A percentile compares a stretch with the other conserved stretches of the same genome.
phyloP scores from a whole-genome alignment of 64 coral and sea anemone genomes.

The Astreopora myriophthalma region DNA sequence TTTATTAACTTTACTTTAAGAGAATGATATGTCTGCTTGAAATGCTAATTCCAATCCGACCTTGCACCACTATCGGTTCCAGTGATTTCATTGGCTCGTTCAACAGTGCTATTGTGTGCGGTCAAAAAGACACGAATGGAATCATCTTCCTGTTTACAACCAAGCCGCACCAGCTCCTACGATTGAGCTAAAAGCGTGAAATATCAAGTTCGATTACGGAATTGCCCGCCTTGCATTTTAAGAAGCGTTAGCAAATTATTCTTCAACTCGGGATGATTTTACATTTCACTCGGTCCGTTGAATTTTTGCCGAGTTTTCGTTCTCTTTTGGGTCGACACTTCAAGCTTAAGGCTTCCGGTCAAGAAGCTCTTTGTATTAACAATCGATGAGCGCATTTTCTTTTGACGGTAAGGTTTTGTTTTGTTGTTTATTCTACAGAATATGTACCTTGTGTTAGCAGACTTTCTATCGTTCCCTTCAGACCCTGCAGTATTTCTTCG shows the following conservation, averaged over 20 bases:
- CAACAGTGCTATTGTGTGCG: background rate
- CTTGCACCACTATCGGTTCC: background rate
- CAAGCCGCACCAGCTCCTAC: background rate
- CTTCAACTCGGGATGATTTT: background rate
- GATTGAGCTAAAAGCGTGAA: background rate
- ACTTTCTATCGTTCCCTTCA: background rate
- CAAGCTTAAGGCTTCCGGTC: conserved; percentile 15
- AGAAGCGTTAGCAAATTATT: background rate
- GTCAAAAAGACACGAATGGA: background rate
- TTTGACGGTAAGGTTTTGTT: background rate
- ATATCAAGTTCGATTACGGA: background rate
- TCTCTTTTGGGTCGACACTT: background rate
- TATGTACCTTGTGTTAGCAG: background rate
- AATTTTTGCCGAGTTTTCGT: background rate
- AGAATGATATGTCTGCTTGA: background rate
- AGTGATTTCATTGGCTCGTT: background rate
- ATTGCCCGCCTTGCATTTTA: background rate
- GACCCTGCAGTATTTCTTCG: background rate
- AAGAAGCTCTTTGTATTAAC: background rate
- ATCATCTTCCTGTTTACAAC: conserved; percentile 27
- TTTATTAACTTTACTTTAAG: background rate
- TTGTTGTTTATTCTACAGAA: background rate
- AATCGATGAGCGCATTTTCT: background rate
- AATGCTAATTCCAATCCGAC: background rate
- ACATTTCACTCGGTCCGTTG: background rate